Evolutionary conservation across 2,888 invertebrate species (phyloP).

Genomic region (Pyralis farinalis): DNA sequence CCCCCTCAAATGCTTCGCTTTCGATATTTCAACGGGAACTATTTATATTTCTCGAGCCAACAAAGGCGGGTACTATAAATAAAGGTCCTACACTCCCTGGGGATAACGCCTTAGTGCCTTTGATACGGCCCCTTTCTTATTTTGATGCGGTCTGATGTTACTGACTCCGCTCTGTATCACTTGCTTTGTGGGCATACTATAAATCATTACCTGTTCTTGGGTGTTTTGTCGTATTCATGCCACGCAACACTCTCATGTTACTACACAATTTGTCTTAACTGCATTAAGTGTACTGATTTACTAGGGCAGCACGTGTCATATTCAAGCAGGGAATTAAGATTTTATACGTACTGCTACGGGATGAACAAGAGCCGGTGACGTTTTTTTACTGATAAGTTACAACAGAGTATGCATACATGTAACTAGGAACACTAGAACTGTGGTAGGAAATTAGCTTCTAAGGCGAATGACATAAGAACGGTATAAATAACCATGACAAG

Average conservation of each 20-base stretch:
- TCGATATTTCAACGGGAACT: conserved; percentile 74
- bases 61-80: conserved; percentile 73
- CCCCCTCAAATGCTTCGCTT: conserved; percentile 67
- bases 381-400: too few relatives aligned
- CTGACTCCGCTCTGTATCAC: conserved; percentile 58
- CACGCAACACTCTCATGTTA: conserved; percentile 5
- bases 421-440: too few relatives aligned
- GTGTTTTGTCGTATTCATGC: conserved; percentile 20
- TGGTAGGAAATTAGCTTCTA: too few relatives aligned
- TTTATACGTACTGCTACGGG: too few relatives aligned
- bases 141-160: conserved; percentile 71
- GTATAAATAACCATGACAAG: too few relatives aligned
- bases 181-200: conserved; percentile 57
- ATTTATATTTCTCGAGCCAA: conserved; percentile 76
- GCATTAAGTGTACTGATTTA: not conserved
- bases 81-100: conserved; percentile 62
- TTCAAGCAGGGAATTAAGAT: too few relatives aligned
- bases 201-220: conserved; percentile 68
- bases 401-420: too few relatives aligned
- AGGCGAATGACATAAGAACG: too few relatives aligned
- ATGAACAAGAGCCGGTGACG: too few relatives aligned
- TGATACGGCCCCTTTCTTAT: conserved; percentile 76
- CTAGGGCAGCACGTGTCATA: too few relatives aligned
- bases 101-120: conserved; percentile 70
- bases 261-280: conserved; percentile 3